A percentile compares a stretch with the other conserved stretches of the same genome.
These are phyloP conservation scores for Miichthys miiuy DNA, from an alignment of 2,797 vertebrate species.

Conservation along the genomic window DNA sequence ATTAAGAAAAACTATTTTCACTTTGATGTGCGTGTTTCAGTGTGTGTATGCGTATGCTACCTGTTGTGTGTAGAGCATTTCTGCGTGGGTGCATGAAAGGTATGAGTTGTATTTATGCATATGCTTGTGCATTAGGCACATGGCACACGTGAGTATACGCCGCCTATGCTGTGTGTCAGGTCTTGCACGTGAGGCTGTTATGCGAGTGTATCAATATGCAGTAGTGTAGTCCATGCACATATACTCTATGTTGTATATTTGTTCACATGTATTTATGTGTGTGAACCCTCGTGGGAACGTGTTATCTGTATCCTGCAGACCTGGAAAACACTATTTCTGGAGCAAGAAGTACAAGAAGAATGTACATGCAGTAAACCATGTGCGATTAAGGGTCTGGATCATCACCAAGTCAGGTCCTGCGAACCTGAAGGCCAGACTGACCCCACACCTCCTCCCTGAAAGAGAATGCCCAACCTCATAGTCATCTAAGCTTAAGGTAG, in stretches of 20 bases:
- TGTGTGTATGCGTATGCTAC: neutral
- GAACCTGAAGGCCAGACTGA: neutral
- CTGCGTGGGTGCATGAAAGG: slow-evolving; percentile 42
- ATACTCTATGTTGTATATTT: neutral
- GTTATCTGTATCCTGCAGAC: slow-evolving; percentile 38
- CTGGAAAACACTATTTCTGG: slow-evolving; percentile 21
- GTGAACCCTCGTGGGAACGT: slow-evolving; percentile 22
- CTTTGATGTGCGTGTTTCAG: slow-evolving; percentile 47
- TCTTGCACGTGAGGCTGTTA: neutral
- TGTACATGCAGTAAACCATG: neutral
- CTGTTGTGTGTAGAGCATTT: slow-evolving; percentile 32
- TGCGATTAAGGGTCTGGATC: neutral
- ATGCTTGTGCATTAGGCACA: neutral
- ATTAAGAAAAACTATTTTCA: slow-evolving; percentile 64
- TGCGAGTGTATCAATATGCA: slow-evolving; percentile 4
- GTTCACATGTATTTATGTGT: neutral
- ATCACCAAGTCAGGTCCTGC: neutral
- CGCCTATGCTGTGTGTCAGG: neutral
- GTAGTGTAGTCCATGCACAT: neutral
- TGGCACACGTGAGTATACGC: neutral
- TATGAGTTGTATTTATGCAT: slow-evolving; percentile 17
- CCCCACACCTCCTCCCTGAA: neutral
- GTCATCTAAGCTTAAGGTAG: neutral
- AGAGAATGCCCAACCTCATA: neutral
- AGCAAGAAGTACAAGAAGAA: neutral